Percentiles rank a stretch among this genome's conserved stretches.
These are phyloP conservation scores for Achatina immaculata DNA, from an alignment of 1,140 invertebrate genomes.

Conservation along the genomic window DNA sequence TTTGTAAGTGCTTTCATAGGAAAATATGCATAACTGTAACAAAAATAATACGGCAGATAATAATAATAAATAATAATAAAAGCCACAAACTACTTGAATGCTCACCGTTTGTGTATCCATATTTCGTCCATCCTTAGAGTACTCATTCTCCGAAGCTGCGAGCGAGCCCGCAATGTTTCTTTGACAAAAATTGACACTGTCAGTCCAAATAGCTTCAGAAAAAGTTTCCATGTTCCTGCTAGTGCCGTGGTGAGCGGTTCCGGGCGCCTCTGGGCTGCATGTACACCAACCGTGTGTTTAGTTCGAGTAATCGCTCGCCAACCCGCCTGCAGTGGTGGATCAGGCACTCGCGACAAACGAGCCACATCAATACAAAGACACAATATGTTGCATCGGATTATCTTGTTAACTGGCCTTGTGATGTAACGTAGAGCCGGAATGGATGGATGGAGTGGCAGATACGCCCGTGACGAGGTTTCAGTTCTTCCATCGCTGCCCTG, in stretches of 20 bases:
- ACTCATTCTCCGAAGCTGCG: background rate
- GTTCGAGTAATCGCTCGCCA: slow-evolving; percentile 6
- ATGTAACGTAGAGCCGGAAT: background rate
- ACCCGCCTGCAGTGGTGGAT: slow-evolving; percentile 7
- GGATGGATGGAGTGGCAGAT: background rate
- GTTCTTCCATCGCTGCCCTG: slow-evolving; percentile 23
- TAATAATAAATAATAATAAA: too few species aligned
- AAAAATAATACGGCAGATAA: background rate
- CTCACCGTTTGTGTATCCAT: slow-evolving; percentile 11
- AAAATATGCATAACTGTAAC: background rate
- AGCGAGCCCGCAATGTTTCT: background rate
- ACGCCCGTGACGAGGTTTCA: background rate
- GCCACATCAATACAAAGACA: slow-evolving; percentile 15
- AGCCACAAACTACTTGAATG: background rate
- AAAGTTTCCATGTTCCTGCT: slow-evolving; percentile 7
- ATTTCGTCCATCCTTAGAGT: background rate
- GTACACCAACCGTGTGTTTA: background rate
- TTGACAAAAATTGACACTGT: background rate
- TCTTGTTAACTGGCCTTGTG: background rate
- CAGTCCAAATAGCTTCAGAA: background rate
- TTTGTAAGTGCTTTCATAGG: too few species aligned
- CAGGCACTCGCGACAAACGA: background rate
- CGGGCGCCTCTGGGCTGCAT: background rate
- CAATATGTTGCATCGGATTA: slow-evolving; percentile 29
- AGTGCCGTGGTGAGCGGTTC: background rate